Base-by-base conservation (phyloP, 2,888 invertebrate species). In the Meiosimyza platycephala region DNA sequence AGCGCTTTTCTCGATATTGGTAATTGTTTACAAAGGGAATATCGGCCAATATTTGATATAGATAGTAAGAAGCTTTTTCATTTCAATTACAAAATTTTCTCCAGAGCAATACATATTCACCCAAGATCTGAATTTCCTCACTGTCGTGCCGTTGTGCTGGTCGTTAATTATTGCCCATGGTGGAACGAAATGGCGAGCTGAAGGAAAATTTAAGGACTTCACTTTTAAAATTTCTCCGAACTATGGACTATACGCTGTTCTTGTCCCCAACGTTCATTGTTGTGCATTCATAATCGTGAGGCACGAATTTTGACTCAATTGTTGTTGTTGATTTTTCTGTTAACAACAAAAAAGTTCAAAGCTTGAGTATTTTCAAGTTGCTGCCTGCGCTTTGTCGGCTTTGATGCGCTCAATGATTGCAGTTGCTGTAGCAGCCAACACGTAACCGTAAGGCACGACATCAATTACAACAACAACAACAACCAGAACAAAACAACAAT, bases 231-330 rank as follows among this genome's bases (percentile, higher is more conserved):
- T 60, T 22, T 60, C 28, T 59, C 33, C 28, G 9, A 40, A 40
- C 40, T 40, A 40, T 4, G 9, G 40, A 7, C 40, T 40, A 9
- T 40, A 2, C 3, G 40, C 15, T 57, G 16, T 59, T 11, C 48
- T 63, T 28, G 60, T 69, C 55, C 55, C 66, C 62, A 13, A 60
- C 15, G 57, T 57, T 55, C 72, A 66, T 62, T 62, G 70, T 63
- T 71, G 71, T 72, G 59, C 22, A 64, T 62, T 59, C 72, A 48
- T 62, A 55, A 80, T 82, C 82, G 83, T 83, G 81, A 77, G 76
- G 80, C 81, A 82, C 81, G 81, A 82, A 81, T 80, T 81, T 80
- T 48, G 70, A 79, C 78, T 79, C 83, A 82, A 81, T 80, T 83
- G 83, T 81, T 81, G 80, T 77, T 75, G 47, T 47, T 48, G 59